A percentile compares a stretch with the other conserved stretches of the same genome.
phyloP scores from a whole-genome alignment of 2,888 invertebrate genomes.

The Drosophila suboccidentalis region DNA sequence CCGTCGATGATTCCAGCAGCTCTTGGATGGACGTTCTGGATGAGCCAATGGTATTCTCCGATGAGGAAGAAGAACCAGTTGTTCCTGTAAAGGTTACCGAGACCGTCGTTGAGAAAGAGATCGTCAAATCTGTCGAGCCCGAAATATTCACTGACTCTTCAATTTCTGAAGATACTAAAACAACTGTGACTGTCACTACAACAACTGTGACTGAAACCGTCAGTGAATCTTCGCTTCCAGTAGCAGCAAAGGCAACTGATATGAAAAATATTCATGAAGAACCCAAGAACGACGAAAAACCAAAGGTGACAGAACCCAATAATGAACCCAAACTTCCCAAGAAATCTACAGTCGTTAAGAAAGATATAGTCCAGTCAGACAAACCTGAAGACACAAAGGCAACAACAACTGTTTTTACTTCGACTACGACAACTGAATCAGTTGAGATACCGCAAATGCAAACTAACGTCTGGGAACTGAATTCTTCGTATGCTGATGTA shows the following conservation, averaged over 20 bases:
- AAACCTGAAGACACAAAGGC: neutral
- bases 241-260: constrained; percentile 6
- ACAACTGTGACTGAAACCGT: constrained; percentile 34
- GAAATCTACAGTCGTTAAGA: neutral
- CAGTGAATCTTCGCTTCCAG: constrained; percentile 10
- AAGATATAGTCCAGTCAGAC: neutral
- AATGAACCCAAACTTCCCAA: neutral
- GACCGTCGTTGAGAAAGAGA: constrained; percentile 11
- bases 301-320: neutral
- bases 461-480: constrained; percentile 43
- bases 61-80: constrained; percentile 51
- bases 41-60: constrained; percentile 82
- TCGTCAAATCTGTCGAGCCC: neutral
- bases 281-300: constrained; percentile 5
- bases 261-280: constrained; percentile 6
- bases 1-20: constrained; percentile 53
- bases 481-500: constrained; percentile 68
- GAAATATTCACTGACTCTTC: constrained; percentile 16
- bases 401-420: neutral
- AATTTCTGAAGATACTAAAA: constrained; percentile 10
- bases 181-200: constrained; percentile 28
- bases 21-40: constrained; percentile 80
- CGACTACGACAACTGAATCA: constrained; percentile 19
- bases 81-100: neutral
- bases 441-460: neutral